Base-by-base conservation (phyloP, 2,888 invertebrate species). In the Callyntrura guangdongensis region DNA sequence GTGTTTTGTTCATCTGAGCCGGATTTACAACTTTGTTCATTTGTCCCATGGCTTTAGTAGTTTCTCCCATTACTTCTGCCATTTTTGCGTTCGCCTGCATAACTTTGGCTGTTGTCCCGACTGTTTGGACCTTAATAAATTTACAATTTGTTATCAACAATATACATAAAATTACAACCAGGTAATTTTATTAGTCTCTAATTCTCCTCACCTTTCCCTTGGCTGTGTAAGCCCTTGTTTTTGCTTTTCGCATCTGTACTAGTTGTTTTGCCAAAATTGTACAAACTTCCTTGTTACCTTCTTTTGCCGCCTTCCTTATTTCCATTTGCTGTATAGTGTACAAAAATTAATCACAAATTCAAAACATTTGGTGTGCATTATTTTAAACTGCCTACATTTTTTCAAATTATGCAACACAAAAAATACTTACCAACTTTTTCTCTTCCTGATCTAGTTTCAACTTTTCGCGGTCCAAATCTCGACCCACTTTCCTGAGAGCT, bases 21-120 rank as follows among this genome's bases (percentile, higher is more conserved):
- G 98, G 98, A 93, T 97, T 97, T 96, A 98, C 96, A 0, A 97
- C 95, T 94, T 97, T 97, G 95, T 99, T 98, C 96, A 98, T 98
- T 93, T 96, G 96, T 9, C 96, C 96, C 98, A 99, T 98, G 0
- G 98, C 97, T 95, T 98, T 97, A 0, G 98, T 97, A 0, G 98
- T 98, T 0, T 97, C 97, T 9, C 97, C 97, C 98, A 99, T 98
- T 0, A 98, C 98, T 90, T 97, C 97, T 0, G 98, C 97, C 94
- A 99, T 96, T 49, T 98, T 98, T 92, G 97, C 96, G 95, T 98
- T 98, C 0, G 98, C 98, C 20, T 97, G 97, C 97, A 99, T 98
- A 20, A 97, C 96, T 95, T 98, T 98, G 94, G 98, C 97, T 94
- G 98, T 98, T 84, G 97, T 96, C 92, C 97, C 97, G 69, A 99